Percentiles rank a stretch among this genome's conserved stretches.
Evolutionary conservation across 2,888 invertebrate genomes (phyloP).

Genomic region (Pollenia griseotomentosa): DNA sequence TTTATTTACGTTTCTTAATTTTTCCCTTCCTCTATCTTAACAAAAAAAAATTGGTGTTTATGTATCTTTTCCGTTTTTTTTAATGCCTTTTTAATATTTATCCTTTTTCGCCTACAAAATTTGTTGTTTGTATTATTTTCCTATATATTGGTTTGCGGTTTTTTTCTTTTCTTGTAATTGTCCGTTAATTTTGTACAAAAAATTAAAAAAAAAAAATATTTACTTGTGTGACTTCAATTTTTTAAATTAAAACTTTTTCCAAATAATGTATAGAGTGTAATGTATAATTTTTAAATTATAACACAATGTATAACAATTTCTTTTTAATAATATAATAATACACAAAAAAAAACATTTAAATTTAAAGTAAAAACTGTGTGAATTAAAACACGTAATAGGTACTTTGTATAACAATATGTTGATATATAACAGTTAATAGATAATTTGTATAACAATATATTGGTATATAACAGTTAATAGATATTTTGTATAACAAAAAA

Average conservation of each 20-base stretch:
- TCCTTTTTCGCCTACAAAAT: not conserved
- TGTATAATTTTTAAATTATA: slow-evolving; percentile 9
- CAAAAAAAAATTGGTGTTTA: slow-evolving; percentile 25
- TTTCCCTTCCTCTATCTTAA: slow-evolving; percentile 7
- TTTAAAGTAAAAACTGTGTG: no score
- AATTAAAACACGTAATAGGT: not conserved
- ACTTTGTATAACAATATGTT: not conserved
- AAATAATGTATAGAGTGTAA: slow-evolving; percentile 51
- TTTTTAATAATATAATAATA: not conserved
- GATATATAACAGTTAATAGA: not conserved
- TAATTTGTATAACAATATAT: no score
- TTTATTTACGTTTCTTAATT: slow-evolving; percentile 7
- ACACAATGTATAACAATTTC: slow-evolving; percentile 35
- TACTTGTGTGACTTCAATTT: not conserved
- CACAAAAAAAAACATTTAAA: no score
- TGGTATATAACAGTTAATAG: not conserved
- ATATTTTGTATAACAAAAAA: not conserved
- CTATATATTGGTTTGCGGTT: not conserved
- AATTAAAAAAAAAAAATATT: not conserved
- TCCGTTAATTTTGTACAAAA: slow-evolving; percentile 21
- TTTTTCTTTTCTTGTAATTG: not conserved
- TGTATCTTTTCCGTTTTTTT: not conserved
- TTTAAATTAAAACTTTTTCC: not conserved
- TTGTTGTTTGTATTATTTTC: not conserved
- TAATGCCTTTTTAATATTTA: not conserved